Conservation (phyloP, 53 echinoderm and acorn worm species). For the Paracentrotus lividus region DNA sequence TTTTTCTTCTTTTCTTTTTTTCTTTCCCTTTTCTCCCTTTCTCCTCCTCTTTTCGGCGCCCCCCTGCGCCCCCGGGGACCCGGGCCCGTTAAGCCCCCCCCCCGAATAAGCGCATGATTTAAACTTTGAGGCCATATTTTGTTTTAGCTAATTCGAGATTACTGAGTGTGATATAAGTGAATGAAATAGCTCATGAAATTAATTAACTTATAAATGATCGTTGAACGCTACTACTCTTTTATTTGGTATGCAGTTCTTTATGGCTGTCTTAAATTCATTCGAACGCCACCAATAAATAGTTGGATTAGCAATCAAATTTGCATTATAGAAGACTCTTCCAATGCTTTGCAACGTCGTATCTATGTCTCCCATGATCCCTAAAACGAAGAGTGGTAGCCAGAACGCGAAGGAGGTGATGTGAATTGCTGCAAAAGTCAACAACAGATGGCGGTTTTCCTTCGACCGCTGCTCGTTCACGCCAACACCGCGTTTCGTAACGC, state of each 20-base stretch:
- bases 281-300: constrained; percentile 7
- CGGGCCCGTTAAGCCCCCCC: too few relatives aligned
- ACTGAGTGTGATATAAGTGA: too few relatives aligned
- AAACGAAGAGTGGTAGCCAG: not conserved
- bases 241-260: not conserved
- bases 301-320: not conserved
- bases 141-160: too few relatives aligned
- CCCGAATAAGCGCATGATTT: too few relatives aligned
- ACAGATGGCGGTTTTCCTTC: constrained; percentile 29
- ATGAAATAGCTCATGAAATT: too few relatives aligned
- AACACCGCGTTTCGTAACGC: not conserved
- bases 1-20: too few relatives aligned
- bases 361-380: not conserved
- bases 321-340: not conserved
- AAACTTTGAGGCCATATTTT: too few relatives aligned
- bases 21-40: too few relatives aligned
- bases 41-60: too few relatives aligned
- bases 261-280: not conserved
- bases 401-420: not conserved
- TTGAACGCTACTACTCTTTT: too few relatives aligned
- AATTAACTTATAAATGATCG: too few relatives aligned
- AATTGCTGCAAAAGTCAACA: constrained; percentile 11
- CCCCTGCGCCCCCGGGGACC: too few relatives aligned
- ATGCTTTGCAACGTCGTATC: not conserved
- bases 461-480: constrained; percentile 13